Conservation (phyloP, 2,113 vertebrate genomes). For the Zapornia atra region DNA sequence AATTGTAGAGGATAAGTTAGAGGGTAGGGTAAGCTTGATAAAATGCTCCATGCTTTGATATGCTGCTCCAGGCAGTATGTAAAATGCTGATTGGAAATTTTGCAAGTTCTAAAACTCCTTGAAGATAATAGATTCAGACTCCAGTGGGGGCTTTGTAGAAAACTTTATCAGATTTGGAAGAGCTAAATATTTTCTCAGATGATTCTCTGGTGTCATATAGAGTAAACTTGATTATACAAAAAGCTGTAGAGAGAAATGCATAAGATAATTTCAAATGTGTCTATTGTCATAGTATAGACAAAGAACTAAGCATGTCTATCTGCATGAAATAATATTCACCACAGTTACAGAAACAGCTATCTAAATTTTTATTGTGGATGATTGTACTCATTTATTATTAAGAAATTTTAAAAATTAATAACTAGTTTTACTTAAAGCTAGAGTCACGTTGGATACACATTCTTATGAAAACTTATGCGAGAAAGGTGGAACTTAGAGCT, state of each 20-base stretch:
- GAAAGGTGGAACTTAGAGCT: background rate
- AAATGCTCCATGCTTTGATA: conserved; percentile 42
- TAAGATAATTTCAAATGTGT: background rate
- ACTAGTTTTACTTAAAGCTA: background rate
- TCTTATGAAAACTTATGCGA: background rate
- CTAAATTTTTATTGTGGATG: background rate
- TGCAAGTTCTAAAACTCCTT: conserved; percentile 54
- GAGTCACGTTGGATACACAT: background rate
- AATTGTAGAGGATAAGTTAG: conserved; percentile 13
- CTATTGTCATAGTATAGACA: background rate
- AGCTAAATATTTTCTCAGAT: conserved; percentile 45
- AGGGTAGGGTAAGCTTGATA: conserved; percentile 36
- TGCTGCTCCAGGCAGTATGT: conserved; percentile 51
- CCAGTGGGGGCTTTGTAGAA: background rate
- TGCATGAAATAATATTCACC: background rate
- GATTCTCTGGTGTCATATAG: background rate
- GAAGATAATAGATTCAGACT: conserved; percentile 54
- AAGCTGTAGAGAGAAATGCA: background rate
- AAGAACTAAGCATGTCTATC: background rate
- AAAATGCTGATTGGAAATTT: conserved; percentile 16
- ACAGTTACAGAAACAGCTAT: background rate
- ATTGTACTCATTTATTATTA: background rate
- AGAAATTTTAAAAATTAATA: background rate
- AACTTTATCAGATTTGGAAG: conserved; percentile 50
- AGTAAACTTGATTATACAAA: conserved; percentile 29